Conservation (phyloP, 2,113 vertebrate genomes). For the Labeo rohita region DNA sequence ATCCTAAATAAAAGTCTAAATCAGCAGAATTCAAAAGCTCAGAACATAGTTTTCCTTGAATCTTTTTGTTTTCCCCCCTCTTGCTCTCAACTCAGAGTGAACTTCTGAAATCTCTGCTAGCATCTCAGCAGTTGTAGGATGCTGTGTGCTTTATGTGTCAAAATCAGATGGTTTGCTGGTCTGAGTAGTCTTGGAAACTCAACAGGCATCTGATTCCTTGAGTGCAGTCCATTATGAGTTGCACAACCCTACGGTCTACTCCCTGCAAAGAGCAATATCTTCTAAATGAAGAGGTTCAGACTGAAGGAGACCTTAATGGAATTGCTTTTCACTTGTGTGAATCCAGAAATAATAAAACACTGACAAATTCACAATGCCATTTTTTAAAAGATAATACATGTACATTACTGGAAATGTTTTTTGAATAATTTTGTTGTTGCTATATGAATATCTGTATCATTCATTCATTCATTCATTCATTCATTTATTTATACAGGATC, state of each 20-base stretch:
- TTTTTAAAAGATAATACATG: neutral
- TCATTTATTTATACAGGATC: too few species aligned
- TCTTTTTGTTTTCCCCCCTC: neutral
- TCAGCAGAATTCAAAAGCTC: neutral
- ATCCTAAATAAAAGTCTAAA: neutral
- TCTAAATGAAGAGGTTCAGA: neutral
- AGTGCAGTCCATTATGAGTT: conserved; percentile 45
- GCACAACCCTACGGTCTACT: neutral
- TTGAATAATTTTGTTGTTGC: neutral
- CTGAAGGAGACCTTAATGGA: neutral
- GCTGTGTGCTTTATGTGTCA: neutral
- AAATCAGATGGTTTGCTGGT: conserved; percentile 25
- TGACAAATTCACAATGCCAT: neutral
- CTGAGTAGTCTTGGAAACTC: conserved; percentile 48
- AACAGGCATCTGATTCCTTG: conserved; percentile 52
- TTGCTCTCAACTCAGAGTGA: neutral
- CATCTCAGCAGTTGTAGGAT: neutral
- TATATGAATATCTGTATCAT: neutral
- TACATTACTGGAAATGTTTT: neutral
- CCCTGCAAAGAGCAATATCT: conserved; percentile 5
- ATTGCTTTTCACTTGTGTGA: neutral
- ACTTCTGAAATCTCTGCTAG: conserved; percentile 6
- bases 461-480: too few species aligned
- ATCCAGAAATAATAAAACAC: neutral
- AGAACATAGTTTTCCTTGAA: neutral